Conservation (phyloP, 1,140 invertebrate species). For the Mamestra configurata region DNA sequence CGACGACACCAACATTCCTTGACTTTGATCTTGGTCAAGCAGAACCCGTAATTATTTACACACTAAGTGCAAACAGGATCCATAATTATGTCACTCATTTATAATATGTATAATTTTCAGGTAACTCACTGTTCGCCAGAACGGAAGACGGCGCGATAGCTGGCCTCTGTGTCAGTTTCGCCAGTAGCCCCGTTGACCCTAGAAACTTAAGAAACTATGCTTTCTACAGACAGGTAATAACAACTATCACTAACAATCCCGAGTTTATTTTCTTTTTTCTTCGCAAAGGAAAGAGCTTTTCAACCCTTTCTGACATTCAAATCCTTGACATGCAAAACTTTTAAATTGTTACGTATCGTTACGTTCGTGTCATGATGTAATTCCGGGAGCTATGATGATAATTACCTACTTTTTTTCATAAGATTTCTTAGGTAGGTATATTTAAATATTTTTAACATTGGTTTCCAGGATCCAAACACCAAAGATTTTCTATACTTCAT, state of each 20-base stretch:
- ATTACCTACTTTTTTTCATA: no score
- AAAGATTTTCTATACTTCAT: slow-evolving; percentile 80
- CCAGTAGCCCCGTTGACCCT: slow-evolving; percentile 69
- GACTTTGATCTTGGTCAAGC: not conserved
- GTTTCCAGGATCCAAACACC: slow-evolving; percentile 73
- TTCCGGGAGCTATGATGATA: no score
- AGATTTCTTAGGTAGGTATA: no score
- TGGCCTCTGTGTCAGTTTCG: slow-evolving; percentile 74
- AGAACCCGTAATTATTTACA: no score
- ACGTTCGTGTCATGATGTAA: no score
- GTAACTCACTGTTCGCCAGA: slow-evolving; percentile 73
- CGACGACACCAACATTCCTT: no score
- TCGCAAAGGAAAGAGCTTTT: no score
- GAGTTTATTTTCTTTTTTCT: no score
- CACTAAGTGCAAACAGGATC: not conserved
- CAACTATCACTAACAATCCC: no score
- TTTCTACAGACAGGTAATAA: slow-evolving; percentile 76
- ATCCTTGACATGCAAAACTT: no score
- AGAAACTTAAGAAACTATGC: slow-evolving; percentile 76
- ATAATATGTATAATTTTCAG: slow-evolving; percentile 55
- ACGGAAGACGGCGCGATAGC: slow-evolving; percentile 66
- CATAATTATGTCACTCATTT: not conserved
- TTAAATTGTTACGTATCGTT: no score
- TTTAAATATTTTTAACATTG: not conserved
- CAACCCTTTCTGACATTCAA: no score